Percentiles rank a stretch among this genome's conserved stretches.
These are phyloP conservation scores for Madoqua kirkii DNA, from an alignment of 2,113 vertebrate genomes.

Conservation along the genomic window DNA sequence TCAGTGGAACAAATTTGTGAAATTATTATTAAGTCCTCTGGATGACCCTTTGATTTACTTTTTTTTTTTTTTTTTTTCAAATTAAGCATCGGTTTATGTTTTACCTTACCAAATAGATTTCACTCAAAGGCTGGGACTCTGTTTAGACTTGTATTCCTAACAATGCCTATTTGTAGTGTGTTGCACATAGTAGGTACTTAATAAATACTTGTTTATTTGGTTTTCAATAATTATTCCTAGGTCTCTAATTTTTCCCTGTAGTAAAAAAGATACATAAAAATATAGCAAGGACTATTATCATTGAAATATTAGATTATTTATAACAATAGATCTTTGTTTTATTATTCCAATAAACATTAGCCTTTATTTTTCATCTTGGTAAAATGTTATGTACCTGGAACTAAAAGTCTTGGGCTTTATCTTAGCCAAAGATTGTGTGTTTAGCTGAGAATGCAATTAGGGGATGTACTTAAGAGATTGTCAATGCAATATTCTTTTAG, in stretches of 20 bases:
- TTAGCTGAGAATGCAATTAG: conserved; percentile 54
- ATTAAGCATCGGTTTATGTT: neutral
- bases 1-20: neutral
- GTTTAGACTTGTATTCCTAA: neutral
- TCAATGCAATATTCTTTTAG: conserved; percentile 49
- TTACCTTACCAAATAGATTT: neutral
- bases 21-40: neutral
- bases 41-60: neutral
- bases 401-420: conserved; percentile 49
- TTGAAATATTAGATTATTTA: conserved; percentile 41
- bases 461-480: conserved; percentile 55
- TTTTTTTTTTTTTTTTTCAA: neutral
- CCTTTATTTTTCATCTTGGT: conserved; percentile 54
- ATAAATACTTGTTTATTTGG: neutral
- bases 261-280: conserved; percentile 33
- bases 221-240: conserved; percentile 11
- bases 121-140: neutral
- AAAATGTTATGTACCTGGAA: conserved; percentile 63
- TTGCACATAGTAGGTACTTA: conserved; percentile 16
- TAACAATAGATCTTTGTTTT: conserved; percentile 54
- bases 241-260: neutral
- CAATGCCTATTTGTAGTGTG: neutral
- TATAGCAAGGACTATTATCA: conserved; percentile 36
- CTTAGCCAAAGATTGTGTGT: conserved; percentile 60
- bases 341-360: conserved; percentile 42